Conservation (phyloP, 2,888 invertebrate genomes). For the Crocallis elinguaria region DNA sequence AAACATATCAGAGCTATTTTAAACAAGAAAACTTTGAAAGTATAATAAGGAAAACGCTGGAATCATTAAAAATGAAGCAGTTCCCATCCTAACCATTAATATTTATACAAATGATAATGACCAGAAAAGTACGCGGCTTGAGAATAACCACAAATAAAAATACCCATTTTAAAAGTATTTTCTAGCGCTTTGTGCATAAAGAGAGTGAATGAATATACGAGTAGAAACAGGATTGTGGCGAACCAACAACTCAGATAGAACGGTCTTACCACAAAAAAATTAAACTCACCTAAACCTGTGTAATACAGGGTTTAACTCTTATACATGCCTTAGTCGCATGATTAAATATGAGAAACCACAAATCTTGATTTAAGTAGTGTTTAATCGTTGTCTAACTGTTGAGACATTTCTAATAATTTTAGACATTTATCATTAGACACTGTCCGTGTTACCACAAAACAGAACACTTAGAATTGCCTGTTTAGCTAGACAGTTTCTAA, state of each 20-base stretch:
- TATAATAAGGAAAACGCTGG: slow-evolving; percentile 4
- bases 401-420: too few species aligned
- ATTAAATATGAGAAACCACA: too few species aligned
- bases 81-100: slow-evolving; percentile 18
- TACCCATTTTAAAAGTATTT: slow-evolving; percentile 23
- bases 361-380: too few species aligned
- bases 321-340: too few species aligned
- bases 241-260: slow-evolving; percentile 46
- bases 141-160: slow-evolving; percentile 11
- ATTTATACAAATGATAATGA: slow-evolving; percentile 25
- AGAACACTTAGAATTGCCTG: too few species aligned
- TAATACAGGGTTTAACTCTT: too few species aligned
- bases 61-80: slow-evolving; percentile 19
- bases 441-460: too few species aligned
- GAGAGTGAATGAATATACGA: slow-evolving; percentile 38
- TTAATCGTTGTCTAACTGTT: too few species aligned
- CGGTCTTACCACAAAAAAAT: slow-evolving; percentile 33
- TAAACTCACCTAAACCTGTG: too few species aligned
- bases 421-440: too few species aligned
- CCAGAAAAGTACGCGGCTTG: slow-evolving; percentile 9
- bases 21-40: slow-evolving; percentile 8
- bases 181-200: slow-evolving; percentile 29
- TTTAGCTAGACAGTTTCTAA: too few species aligned
- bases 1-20: not conserved
- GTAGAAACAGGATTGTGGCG: slow-evolving; percentile 26